Evolutionary conservation across 2,888 invertebrate genomes (phyloP).

Genomic region (Drosophila mulleri): DNA sequence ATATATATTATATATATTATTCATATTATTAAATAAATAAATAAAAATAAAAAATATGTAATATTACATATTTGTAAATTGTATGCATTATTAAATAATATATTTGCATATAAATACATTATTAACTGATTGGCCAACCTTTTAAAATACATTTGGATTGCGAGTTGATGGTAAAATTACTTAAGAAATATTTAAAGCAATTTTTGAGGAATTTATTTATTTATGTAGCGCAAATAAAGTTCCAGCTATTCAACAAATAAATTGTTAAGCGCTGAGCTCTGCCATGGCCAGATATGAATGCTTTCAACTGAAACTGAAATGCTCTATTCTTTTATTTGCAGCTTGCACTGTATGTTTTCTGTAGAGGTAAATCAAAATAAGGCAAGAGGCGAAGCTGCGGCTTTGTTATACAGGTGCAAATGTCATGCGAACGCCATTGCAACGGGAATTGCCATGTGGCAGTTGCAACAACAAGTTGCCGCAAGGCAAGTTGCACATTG

Average conservation of each 20-base stretch:
- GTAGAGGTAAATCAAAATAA: constrained; percentile 37
- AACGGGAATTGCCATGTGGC: constrained; percentile 10
- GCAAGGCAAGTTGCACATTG: constrained; percentile 4
- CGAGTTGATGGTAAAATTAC: too few species aligned
- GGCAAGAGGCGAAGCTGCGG: constrained; percentile 8
- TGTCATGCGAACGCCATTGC: constrained; percentile 36
- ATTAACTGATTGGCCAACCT: too few species aligned
- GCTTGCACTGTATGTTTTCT: constrained; percentile 2
- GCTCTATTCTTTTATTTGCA: neutral
- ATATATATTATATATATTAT: too few species aligned
- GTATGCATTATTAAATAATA: too few species aligned
- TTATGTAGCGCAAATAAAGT: neutral
- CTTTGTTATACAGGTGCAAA: constrained; percentile 61
- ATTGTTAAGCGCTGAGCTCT: neutral
- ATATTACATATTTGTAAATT: too few species aligned
- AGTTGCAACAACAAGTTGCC: constrained; percentile 1
- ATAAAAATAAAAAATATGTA: too few species aligned
- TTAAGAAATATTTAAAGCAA: neutral
- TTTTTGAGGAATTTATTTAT: neutral
- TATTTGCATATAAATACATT: too few species aligned
- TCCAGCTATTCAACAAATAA: neutral
- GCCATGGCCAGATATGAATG: neutral
- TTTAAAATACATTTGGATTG: too few species aligned
- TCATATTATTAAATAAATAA: too few species aligned
- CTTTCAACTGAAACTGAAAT: neutral